Percentiles rank a stretch among this genome's conserved stretches.
phyloP scores from a whole-genome alignment of 2,797 vertebrate genomes.

The Vespertilio murinus region DNA sequence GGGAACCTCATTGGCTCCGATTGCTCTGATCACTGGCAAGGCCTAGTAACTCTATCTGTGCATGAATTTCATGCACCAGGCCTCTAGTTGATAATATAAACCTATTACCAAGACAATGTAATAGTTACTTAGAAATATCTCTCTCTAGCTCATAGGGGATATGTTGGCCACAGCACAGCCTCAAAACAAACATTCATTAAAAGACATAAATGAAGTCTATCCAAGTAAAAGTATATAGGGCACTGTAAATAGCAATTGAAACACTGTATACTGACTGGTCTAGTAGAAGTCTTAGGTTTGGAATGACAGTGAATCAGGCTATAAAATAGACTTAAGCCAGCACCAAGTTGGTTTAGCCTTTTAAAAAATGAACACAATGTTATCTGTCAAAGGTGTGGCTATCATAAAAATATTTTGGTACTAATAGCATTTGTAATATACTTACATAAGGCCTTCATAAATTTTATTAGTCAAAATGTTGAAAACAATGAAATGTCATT shows the following conservation, averaged over 20 bases:
- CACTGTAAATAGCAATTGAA: not conserved
- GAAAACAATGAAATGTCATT: not conserved
- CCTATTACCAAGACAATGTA: not conserved
- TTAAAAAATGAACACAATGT: not conserved
- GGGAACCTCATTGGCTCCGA: too few relatives aligned
- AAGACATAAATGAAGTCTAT: not conserved
- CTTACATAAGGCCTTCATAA: not conserved
- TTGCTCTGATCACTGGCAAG: too few relatives aligned
- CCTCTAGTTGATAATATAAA: not conserved
- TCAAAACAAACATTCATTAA: constrained; percentile 13
- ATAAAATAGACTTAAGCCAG: not conserved
- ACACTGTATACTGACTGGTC: not conserved
- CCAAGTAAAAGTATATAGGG: not conserved
- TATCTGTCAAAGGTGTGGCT: not conserved
- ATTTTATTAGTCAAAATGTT: constrained; percentile 34
- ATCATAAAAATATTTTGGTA: constrained; percentile 44
- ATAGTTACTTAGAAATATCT: not conserved
- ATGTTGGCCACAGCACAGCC: not conserved
- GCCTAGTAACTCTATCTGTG: too few relatives aligned
- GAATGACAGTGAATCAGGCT: not conserved
- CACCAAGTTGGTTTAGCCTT: not conserved
- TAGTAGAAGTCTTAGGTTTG: not conserved
- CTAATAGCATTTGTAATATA: not conserved
- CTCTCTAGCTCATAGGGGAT: not conserved
- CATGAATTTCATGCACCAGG: too few relatives aligned